phyloP scores from a whole-genome alignment of 1,140 invertebrate species.

The Polyergus mexicanus region DNA sequence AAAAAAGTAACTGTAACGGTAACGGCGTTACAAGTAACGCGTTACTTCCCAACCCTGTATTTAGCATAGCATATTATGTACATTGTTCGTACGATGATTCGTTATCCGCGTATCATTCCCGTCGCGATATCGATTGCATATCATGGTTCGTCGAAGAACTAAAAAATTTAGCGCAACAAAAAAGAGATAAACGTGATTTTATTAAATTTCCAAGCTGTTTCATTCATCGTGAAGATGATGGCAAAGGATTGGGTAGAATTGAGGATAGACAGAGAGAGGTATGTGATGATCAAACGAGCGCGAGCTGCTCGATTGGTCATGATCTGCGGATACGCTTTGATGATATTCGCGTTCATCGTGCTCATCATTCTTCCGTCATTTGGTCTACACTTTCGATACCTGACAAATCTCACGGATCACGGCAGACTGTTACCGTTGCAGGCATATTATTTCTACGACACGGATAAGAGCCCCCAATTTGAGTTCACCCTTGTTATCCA shows the following conservation, averaged over 20 bases:
- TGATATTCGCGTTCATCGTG: neutral
- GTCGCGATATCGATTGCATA: no score
- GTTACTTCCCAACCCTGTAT: no score
- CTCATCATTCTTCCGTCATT: constrained; percentile 32
- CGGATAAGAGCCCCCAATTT: constrained; percentile 23
- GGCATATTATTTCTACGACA: constrained; percentile 31
- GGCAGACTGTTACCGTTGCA: constrained; percentile 5
- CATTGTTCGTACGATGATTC: no score
- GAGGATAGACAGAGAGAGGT: constrained; percentile 8
- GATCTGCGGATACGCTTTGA: neutral
- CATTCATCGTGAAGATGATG: constrained; percentile 33
- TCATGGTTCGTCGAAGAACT: no score
- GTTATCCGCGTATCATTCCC: no score
- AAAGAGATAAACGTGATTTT: neutral
- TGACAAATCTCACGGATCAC: neutral
- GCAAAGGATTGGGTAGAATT: constrained; percentile 48
- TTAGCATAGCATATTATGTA: no score
- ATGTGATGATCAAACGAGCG: constrained; percentile 13
- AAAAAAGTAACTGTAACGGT: no score
- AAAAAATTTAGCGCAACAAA: no score
- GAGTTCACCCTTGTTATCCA: constrained; percentile 27
- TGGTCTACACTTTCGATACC: neutral
- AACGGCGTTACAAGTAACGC: no score
- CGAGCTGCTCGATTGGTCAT: neutral
- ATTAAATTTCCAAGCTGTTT: neutral